phyloP scores from a whole-genome alignment of 2,113 vertebrate species.

The Mustela lutreola region DNA sequence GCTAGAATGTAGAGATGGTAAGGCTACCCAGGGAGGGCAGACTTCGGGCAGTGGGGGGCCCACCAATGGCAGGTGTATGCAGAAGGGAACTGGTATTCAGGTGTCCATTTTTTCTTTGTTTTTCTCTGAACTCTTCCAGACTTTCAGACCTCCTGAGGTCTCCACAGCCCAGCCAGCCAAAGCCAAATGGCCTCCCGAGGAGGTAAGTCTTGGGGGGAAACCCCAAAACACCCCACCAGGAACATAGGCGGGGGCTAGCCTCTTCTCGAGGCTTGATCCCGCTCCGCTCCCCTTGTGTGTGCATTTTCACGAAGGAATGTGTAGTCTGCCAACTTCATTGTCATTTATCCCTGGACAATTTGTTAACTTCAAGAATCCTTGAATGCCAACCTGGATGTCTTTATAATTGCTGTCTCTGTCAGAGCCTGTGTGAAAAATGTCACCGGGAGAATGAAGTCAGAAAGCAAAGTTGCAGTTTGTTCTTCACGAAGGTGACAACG shows the following conservation, averaged over 20 bases:
- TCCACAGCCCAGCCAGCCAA: not conserved
- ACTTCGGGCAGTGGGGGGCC: not conserved
- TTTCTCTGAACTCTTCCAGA: not conserved
- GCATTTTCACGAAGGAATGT: slow-evolving; percentile 84
- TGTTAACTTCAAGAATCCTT: slow-evolving; percentile 86
- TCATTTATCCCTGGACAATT: slow-evolving; percentile 89
- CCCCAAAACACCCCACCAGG: fast-evolving
- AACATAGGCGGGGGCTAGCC: fast-evolving
- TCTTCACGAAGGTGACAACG: slow-evolving; percentile 79
- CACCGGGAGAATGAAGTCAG: slow-evolving; percentile 68
- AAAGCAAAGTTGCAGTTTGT: slow-evolving; percentile 72
- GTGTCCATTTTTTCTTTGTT: not conserved
- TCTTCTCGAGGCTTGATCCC: not conserved
- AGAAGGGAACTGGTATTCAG: not conserved
- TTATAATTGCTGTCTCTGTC: slow-evolving; percentile 86
- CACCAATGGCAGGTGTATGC: not conserved
- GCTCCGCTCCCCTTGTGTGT: slow-evolving; percentile 39
- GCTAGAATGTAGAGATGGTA: fast-evolving
- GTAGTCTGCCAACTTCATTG: slow-evolving; percentile 86
- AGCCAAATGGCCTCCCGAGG: not conserved
- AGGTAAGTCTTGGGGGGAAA: not conserved
- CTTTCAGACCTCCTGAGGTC: not conserved
- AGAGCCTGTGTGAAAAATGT: slow-evolving; percentile 84
- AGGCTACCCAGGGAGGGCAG: not conserved
- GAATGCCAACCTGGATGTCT: slow-evolving; percentile 87